These are phyloP conservation scores for Chrysotoxum bicinctum DNA, from an alignment of 2,888 invertebrate species.

Conservation along the genomic window DNA sequence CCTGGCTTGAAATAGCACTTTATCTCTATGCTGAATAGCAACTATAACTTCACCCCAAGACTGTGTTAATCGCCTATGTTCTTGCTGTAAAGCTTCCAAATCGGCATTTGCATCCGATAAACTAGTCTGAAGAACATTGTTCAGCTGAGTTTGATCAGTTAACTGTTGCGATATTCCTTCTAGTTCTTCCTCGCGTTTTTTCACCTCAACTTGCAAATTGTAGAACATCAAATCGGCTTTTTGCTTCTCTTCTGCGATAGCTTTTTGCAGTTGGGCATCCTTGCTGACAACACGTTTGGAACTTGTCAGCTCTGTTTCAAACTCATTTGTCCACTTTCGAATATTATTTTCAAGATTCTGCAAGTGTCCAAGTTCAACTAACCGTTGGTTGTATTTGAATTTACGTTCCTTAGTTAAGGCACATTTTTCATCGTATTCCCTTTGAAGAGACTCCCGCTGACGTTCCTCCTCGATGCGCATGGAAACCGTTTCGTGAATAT, in stretches of 20 bases:
- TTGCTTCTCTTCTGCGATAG: slow-evolving; percentile 79
- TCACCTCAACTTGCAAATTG: slow-evolving; percentile 87
- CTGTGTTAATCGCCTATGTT: slow-evolving; percentile 86
- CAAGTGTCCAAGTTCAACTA: slow-evolving; percentile 78
- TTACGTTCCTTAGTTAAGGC: slow-evolving; percentile 76
- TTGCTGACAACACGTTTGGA: slow-evolving; percentile 80
- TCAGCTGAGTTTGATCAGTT: slow-evolving; percentile 85
- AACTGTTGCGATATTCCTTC: slow-evolving; percentile 84
- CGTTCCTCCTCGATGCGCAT: slow-evolving; percentile 80
- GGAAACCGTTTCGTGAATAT: slow-evolving; percentile 79
- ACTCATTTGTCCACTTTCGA: slow-evolving; percentile 79
- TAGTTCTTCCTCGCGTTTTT: slow-evolving; percentile 86
- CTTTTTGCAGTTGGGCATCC: slow-evolving; percentile 80
- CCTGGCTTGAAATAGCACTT: slow-evolving; percentile 84
- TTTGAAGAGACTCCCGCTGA: slow-evolving; percentile 78
- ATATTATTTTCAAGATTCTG: slow-evolving; percentile 79
- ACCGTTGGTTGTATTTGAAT: slow-evolving; percentile 76
- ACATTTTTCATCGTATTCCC: slow-evolving; percentile 78
- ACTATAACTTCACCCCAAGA: slow-evolving; percentile 89
- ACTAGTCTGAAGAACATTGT: slow-evolving; percentile 84
- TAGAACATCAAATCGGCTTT: slow-evolving; percentile 86
- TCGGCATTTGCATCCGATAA: slow-evolving; percentile 88
- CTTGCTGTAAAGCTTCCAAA: slow-evolving; percentile 87
- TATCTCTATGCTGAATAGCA: slow-evolving; percentile 87
- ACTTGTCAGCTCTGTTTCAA: slow-evolving; percentile 79